phyloP scores from a whole-genome alignment of 1,140 invertebrate genomes.

The Aphidius ervi region DNA sequence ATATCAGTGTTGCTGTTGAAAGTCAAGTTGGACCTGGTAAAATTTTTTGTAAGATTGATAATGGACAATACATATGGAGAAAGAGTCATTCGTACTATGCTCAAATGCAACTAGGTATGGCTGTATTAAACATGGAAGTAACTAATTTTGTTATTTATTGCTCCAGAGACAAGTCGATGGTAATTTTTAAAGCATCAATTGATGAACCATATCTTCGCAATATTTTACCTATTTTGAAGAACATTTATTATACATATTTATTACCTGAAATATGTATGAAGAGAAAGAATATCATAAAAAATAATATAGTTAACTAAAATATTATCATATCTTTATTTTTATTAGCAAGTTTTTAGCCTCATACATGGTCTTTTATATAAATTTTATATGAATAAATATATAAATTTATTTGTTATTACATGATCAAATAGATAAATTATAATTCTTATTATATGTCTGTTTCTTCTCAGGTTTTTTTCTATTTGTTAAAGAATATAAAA shows the following conservation, averaged over 20 bases:
- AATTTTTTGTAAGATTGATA: conserved; percentile 4
- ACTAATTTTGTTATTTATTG: not conserved
- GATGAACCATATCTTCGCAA: not conserved
- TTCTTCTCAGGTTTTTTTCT: no score
- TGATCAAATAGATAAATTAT: no score
- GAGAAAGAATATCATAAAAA: not conserved
- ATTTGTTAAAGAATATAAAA: no score
- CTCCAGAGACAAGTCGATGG: not conserved
- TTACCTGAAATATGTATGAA: conserved; percentile 4
- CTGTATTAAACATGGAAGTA: conserved; percentile 8
- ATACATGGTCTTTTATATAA: no score
- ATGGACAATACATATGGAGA: conserved; percentile 3
- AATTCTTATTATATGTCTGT: no score
- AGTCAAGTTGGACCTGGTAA: conserved; percentile 1
- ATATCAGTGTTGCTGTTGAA: not conserved
- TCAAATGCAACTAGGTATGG: conserved; percentile 15
- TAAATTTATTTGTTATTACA: no score
- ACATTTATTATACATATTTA: not conserved
- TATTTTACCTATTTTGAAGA: not conserved
- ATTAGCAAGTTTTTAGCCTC: no score
- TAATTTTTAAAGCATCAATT: not conserved
- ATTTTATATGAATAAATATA: no score
- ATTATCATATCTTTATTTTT: no score
- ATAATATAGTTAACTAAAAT: not conserved
- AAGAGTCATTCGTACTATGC: conserved; percentile 12